Percentiles rank a stretch among this genome's conserved stretches.
Evolutionary conservation across 2,797 vertebrate species (phyloP).

Genomic region (Ceyx erithaca): DNA sequence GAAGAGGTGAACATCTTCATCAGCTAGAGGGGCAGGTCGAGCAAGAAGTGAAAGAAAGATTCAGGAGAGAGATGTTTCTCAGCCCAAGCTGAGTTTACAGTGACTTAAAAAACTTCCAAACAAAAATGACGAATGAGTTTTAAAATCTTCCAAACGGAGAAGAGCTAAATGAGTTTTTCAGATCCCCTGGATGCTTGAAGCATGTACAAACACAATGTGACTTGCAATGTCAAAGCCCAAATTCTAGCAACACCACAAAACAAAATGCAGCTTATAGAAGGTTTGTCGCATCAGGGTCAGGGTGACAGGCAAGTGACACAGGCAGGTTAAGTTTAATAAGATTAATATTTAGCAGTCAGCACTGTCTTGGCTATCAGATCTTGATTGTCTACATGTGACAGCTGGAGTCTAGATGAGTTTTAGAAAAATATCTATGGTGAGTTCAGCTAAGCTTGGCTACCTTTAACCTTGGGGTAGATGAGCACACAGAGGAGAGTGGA

Average conservation of each 20-base stretch:
- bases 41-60: background rate
- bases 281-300: background rate
- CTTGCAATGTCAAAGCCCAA: background rate
- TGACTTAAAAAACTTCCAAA: constrained; percentile 50
- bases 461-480: background rate
- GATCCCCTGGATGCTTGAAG: background rate
- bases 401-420: background rate
- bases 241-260: background rate
- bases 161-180: constrained; percentile 66
- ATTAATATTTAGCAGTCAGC: background rate
- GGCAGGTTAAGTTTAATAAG: background rate
- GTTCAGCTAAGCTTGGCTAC: background rate
- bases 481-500: background rate
- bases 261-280: background rate
- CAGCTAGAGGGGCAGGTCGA: background rate
- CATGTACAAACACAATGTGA: constrained; percentile 4
- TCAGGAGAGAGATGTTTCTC: background rate
- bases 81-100: constrained; percentile 23
- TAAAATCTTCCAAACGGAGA: constrained; percentile 48
- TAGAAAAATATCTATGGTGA: background rate
- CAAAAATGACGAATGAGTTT: constrained; percentile 32
- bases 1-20: background rate
- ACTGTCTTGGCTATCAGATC: background rate
- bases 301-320: background rate
- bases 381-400: background rate